Evolutionary conservation across 2,113 vertebrate genomes (phyloP).

Genomic region (Caranx ignobilis): DNA sequence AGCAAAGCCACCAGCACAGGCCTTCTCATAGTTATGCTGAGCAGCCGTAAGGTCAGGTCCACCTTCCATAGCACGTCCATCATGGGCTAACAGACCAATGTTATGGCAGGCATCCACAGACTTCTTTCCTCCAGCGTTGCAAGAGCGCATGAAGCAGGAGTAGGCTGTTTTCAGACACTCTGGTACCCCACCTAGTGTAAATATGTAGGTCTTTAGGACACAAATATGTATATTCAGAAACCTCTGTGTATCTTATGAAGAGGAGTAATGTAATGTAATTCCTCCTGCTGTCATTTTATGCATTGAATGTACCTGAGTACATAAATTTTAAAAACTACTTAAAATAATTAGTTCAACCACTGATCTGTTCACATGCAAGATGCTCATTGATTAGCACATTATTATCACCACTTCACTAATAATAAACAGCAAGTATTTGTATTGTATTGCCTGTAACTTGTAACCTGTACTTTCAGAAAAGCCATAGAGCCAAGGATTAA

Average conservation of each 20-base stretch:
- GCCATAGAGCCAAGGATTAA: background rate
- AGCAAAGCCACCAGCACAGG: constrained; percentile 88
- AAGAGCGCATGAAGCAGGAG: constrained; percentile 90
- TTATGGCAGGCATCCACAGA: constrained; percentile 92
- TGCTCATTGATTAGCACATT: background rate
- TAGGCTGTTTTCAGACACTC: constrained; percentile 90
- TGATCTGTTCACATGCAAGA: background rate
- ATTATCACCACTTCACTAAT: background rate
- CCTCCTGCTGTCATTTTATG: background rate
- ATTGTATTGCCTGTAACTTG: background rate
- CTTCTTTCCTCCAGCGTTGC: constrained; percentile 89
- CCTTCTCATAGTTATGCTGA: constrained; percentile 90
- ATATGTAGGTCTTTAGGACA: background rate
- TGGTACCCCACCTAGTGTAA: constrained; percentile 87
- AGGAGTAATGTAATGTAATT: background rate
- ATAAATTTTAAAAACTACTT: no score
- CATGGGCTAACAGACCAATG: constrained; percentile 88
- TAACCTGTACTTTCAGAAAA: background rate
- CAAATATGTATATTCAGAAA: background rate
- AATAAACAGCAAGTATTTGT: background rate
- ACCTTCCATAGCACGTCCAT: constrained; percentile 84
- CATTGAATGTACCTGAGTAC: no score
- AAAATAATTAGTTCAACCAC: background rate
- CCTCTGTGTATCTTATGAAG: background rate
- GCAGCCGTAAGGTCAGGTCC: constrained; percentile 81